Conservation (phyloP, 2,797 vertebrate genomes). For the Coranthus polyacanthus region DNA sequence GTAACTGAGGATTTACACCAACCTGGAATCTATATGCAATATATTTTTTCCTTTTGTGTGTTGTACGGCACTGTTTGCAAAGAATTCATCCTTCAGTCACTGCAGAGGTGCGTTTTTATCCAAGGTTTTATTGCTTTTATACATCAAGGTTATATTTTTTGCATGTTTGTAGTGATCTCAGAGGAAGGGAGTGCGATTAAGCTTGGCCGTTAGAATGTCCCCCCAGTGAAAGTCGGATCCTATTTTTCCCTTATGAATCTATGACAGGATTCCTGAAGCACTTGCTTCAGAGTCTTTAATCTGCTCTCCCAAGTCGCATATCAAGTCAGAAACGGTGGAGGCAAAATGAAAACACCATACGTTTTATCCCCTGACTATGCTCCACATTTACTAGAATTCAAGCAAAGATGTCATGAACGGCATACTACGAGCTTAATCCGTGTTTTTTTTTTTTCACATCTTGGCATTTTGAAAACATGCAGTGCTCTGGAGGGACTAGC, state of each 20-base stretch:
- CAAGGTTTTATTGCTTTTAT: slow-evolving; percentile 40
- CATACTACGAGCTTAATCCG: slow-evolving; percentile 30
- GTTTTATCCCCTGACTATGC: slow-evolving; percentile 39
- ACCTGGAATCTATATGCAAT: neutral
- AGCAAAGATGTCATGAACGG: slow-evolving; percentile 42
- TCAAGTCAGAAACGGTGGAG: slow-evolving; percentile 56
- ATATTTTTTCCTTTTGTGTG: neutral
- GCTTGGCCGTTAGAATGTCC: slow-evolving; percentile 28
- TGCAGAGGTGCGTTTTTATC: slow-evolving; percentile 34
- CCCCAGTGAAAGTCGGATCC: slow-evolving; percentile 52
- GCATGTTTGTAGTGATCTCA: slow-evolving; percentile 37
- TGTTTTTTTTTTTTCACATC: slow-evolving; percentile 29
- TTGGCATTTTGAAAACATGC: slow-evolving; percentile 38
- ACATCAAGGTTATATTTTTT: slow-evolving; percentile 47
- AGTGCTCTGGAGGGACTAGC: slow-evolving; percentile 18
- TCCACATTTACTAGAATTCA: slow-evolving; percentile 37
- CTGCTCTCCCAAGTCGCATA: slow-evolving; percentile 54
- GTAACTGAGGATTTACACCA: neutral
- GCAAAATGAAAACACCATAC: slow-evolving; percentile 31
- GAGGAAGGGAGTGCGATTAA: slow-evolving; percentile 24
- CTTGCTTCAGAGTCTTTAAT: slow-evolving; percentile 61
- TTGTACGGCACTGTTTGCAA: neutral
- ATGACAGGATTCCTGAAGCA: slow-evolving; percentile 51
- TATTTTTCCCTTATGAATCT: slow-evolving; percentile 48
- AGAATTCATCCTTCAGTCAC: slow-evolving; percentile 6